Evolutionary conservation across 1,140 invertebrate species (phyloP).

Genomic region (Orius insidiosus): DNA sequence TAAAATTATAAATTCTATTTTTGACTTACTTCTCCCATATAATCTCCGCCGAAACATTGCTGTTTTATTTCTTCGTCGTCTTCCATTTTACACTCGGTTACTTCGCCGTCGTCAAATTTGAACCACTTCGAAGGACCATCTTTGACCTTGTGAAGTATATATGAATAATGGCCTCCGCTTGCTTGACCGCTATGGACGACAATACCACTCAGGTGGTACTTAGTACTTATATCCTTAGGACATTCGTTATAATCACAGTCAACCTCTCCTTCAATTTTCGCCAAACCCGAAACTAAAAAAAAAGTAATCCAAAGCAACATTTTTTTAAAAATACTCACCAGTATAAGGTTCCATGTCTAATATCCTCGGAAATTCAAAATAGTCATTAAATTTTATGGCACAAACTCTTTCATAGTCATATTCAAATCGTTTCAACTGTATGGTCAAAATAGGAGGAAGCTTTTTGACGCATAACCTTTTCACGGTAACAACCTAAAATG

Average conservation of each 20-base stretch:
- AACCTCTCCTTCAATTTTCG: conserved; percentile 84
- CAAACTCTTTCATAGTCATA: conserved; percentile 97
- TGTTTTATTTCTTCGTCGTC: conserved; percentile 95
- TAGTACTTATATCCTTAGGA: conserved; percentile 46
- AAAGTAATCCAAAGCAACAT: conserved; percentile 7
- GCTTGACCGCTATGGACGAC: conserved; percentile 97
- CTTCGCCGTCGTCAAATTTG: conserved; percentile 96
- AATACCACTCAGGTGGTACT: conserved; percentile 87
- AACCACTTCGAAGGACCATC: conserved; percentile 58
- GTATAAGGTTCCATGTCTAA: conserved; percentile 98
- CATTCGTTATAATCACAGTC: conserved; percentile 45
- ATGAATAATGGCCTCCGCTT: conserved; percentile 96
- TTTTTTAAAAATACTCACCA: conserved; percentile 30
- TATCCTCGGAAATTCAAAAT: conserved; percentile 95
- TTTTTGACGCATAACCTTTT: conserved; percentile 95
- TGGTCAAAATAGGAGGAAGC: conserved; percentile 86
- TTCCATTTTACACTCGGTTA: conserved; percentile 86
- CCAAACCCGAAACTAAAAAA: conserved; percentile 65
- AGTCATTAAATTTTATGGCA: conserved; percentile 99
- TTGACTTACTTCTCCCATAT: conserved; percentile 64
- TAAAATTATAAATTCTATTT: too few species aligned
- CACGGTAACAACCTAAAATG: conserved; percentile 84
- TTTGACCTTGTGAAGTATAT: conserved; percentile 66
- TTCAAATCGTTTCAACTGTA: conserved; percentile 95
- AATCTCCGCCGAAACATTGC: conserved; percentile 96